Evolutionary conservation across 2,113 vertebrate species (phyloP).

Genomic region (Aptenodytes patagonicus): DNA sequence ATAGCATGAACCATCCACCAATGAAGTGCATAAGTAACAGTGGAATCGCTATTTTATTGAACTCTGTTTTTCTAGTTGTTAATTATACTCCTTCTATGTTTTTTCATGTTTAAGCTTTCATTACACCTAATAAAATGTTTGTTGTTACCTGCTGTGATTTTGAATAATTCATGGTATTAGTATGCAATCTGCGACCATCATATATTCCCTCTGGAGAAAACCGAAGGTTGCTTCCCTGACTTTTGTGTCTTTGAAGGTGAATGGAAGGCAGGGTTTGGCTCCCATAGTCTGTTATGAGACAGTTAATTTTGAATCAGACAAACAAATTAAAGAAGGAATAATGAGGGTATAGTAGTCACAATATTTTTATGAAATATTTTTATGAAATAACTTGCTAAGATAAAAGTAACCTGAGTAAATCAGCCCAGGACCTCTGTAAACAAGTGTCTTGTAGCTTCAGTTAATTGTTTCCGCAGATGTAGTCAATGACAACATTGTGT

Average conservation of each 20-base stretch:
- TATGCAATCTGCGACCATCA: not conserved
- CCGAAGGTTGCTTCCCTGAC: not conserved
- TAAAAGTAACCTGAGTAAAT: not conserved
- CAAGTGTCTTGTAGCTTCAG: not conserved
- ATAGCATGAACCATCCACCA: not conserved
- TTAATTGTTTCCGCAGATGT: not conserved
- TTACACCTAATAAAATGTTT: not conserved
- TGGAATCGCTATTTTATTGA: not conserved
- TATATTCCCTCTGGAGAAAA: not conserved
- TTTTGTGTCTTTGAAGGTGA: not conserved
- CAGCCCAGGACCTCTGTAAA: not conserved
- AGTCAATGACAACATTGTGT: not conserved
- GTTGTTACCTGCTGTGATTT: slow-evolving; percentile 11
- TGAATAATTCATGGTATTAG: not conserved
- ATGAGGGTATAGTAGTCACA: not conserved
- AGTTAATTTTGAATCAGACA: not conserved
- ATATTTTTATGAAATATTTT: not conserved
- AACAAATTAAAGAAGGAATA: not conserved
- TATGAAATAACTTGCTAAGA: not conserved
- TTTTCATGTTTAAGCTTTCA: not conserved
- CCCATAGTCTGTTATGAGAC: not conserved
- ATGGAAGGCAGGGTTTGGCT: not conserved
- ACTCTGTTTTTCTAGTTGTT: not conserved
- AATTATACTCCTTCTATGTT: not conserved
- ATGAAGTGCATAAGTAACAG: not conserved